Evolutionary conservation across 2,888 invertebrate genomes (phyloP), one percentile per base, ranked within the genome.

Genomic region (Habroteleia sp.): DNA sequence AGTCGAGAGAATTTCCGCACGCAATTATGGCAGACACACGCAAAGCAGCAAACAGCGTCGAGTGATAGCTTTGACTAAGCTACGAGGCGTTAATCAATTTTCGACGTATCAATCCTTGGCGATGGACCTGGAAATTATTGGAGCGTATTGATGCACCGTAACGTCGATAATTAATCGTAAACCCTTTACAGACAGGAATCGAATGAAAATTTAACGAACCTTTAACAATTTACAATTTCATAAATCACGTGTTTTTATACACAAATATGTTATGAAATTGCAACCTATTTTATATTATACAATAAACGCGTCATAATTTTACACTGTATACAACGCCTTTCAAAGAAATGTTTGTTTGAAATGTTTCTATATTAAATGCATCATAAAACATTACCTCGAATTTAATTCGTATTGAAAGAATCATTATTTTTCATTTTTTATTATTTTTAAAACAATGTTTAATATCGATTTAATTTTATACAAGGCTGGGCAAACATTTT

Each of bases 51-150:
- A 66, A 68, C 68, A 68, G 66, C 73, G 42, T 60, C 37, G 63
- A 48, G 76, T 56, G 76, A 79, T 77, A 76, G 79, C 76, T 79
- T 77, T 77, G 76, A 79, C 74, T 63, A 56, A 71, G 68, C 73
- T 77, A 74, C 58, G 72, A 76, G 48, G 77, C 72, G 77, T 78
- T 80, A 80, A 81, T 80, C 78, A 80, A 80, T 81, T 81, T 79
- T 78, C 76, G 77, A 77, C 69, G 69, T 79, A 79, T 78, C 78
- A 78, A 77, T 76, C 74, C 69, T 68, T 63, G 66, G 71, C 71
- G 73, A 60, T 77, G 71, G 69, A 71, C 71, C 73, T 56, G 60
- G 41, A 76, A 72, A 77, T 79, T 74, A 81, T 74, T 79, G 74
- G 74, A 56, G 73, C 76, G 68, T 46, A 78, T 74, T 73, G 73